Evolutionary conservation across 35 echinoderm and acorn worm genomes (phyloP).

Genomic region (Apostichopus parvimensis): DNA sequence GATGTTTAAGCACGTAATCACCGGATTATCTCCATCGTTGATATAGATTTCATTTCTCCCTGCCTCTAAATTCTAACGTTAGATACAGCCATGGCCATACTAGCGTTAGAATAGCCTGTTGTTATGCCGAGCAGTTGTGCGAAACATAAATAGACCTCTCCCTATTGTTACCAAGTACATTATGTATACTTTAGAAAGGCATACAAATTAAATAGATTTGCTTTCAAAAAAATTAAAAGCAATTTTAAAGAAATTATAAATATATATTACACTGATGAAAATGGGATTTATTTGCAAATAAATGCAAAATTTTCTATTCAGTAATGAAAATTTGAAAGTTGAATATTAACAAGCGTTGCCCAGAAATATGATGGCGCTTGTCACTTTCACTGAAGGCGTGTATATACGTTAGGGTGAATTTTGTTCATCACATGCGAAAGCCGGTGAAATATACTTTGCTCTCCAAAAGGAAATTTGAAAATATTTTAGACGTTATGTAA

Average conservation of each 20-base stretch:
- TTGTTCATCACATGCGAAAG: no score
- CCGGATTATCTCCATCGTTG: slow-evolving; percentile 10
- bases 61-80: slow-evolving; percentile 25
- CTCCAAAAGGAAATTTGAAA: no score
- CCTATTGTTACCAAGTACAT: slow-evolving; percentile 48
- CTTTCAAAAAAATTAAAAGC: background rate
- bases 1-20: background rate
- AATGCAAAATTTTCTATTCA: background rate
- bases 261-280: no score
- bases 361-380: background rate
- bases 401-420: no score
- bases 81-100: slow-evolving; percentile 14
- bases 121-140: slow-evolving; percentile 56
- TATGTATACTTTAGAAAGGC: background rate
- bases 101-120: slow-evolving; percentile 32
- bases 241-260: no score
- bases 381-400: background rate
- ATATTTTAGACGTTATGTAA: no score
- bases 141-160: slow-evolving; percentile 64
- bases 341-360: background rate
- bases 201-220: background rate
- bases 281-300: no score
- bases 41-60: background rate
- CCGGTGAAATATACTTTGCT: no score
- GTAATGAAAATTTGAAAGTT: background rate